phyloP scores from a whole-genome alignment of 1,140 invertebrate genomes.

The Zeugodacus cucurbitae region DNA sequence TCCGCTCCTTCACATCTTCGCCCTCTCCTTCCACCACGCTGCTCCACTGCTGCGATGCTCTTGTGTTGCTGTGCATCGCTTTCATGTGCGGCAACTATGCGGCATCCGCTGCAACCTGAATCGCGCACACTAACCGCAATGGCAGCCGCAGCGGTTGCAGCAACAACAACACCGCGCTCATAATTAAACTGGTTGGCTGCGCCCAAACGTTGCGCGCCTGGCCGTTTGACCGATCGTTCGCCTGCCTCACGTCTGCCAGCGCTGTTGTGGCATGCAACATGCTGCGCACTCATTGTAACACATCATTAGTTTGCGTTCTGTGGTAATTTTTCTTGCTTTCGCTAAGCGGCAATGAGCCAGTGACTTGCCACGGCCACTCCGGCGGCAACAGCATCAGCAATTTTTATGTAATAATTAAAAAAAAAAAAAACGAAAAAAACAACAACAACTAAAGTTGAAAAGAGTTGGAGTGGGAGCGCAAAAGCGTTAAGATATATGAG shows the following conservation, averaged over 20 bases:
- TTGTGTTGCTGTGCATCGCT: background rate
- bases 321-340: conserved; percentile 57
- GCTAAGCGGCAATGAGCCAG: background rate
- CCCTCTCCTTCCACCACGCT: too few species aligned
- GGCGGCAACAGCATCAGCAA: background rate
- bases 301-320: conserved; percentile 66
- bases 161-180: background rate
- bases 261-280: conserved; percentile 37
- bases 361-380: background rate
- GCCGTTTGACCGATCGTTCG: too few species aligned
- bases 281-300: conserved; percentile 51
- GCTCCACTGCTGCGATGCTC: background rate
- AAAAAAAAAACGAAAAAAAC: background rate
- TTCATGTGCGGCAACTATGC: conserved; percentile 12
- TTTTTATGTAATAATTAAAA: conserved; percentile 27
- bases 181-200: conserved; percentile 35
- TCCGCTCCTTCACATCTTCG: background rate
- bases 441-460: background rate
- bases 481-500: background rate
- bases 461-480: background rate
- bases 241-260: background rate
- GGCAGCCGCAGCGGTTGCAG: background rate
- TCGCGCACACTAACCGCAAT: background rate
- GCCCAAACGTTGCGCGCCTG: background rate
- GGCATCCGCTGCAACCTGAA: conserved; percentile 2